A percentile compares a stretch with the other conserved stretches of the same genome.
These are phyloP conservation scores for Brachystomella parvula DNA, from an alignment of 1,140 invertebrate species.

Conservation along the genomic window DNA sequence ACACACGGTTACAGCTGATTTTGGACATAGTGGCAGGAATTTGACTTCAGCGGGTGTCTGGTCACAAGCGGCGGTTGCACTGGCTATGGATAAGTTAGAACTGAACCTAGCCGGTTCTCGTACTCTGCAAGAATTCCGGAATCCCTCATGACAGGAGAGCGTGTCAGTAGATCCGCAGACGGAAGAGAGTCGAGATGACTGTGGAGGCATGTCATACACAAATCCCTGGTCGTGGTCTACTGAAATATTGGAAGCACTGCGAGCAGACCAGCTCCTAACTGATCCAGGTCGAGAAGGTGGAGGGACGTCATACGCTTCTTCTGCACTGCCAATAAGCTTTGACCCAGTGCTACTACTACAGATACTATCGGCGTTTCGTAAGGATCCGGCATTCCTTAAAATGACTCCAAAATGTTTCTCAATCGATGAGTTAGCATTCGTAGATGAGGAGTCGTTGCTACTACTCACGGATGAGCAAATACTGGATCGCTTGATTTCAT, in stretches of 20 bases:
- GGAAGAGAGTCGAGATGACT: background rate
- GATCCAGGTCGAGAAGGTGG: background rate
- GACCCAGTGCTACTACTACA: constrained; percentile 1
- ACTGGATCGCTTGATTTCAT: background rate
- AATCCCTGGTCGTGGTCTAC: too few relatives aligned
- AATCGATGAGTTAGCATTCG: background rate
- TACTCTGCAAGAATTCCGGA: background rate
- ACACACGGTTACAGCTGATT: constrained; percentile 28
- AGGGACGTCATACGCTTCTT: constrained; percentile 8
- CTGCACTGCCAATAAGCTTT: background rate
- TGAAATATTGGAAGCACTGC: background rate
- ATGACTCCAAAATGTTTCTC: background rate
- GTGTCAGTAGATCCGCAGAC: constrained; percentile 12
- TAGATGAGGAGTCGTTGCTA: background rate
- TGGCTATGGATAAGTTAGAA: background rate
- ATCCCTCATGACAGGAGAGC: background rate
- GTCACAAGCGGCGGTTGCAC: background rate
- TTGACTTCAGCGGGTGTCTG: constrained; percentile 23
- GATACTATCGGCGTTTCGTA: background rate
- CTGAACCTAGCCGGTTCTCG: background rate
- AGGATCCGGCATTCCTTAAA: background rate
- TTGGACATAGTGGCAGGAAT: constrained; percentile 32
- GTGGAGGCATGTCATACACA: background rate
- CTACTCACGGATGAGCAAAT: background rate
- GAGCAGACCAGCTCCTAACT: background rate